Base-by-base conservation (phyloP, 2,113 vertebrate species). In the Paramisgurnus dabryanus region DNA sequence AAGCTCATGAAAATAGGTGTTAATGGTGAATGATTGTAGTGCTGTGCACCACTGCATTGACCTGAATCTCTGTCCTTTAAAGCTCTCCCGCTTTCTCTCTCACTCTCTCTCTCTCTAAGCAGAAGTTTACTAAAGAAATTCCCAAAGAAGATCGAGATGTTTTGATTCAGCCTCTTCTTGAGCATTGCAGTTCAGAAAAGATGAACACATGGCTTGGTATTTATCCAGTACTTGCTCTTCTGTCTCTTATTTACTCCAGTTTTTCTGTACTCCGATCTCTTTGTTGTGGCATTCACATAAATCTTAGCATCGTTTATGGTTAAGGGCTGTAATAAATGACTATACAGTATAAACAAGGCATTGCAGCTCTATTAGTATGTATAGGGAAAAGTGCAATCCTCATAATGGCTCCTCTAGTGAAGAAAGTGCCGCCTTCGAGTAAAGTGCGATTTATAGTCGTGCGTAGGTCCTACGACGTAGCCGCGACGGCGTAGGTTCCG, bases 191-290 rank as follows among this genome's bases (percentile, higher is more conserved):
- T 91, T 98, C 96, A 2, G 92, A 93, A 88, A 97, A 96, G 93
- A 97, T 98, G 95, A 97, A 96, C 88, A 98, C 96, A 0, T 98
- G 96, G 96, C 95, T 98, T 2, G 96, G 95, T 98, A 89, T 43
- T 55, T 67, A 27, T 53, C 27, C 73, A 64, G 60, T 75, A 57
- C 12, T 43, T 58, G 13, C 1, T 58, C 41, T 49, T 7, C 12
- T 76, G 7, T 47, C 12, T 67, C 27, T 57, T 7, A 12, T 5
- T 11, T 78, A 53, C 55, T 18, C 15, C 53, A 1, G 15, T n/a
- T 57, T 58, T 13, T 18, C 17, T 3, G 1, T 6, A 58, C 55
- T 58, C 50, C 53, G 7, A 34, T 34, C 1, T 34, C 3, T 34
- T 34, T 55, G 22, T 4, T 41, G 50, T 72, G 15, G 17, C 47